Evolutionary conservation across 2,113 vertebrate species (phyloP).

Genomic region (Vidua chalybeata): DNA sequence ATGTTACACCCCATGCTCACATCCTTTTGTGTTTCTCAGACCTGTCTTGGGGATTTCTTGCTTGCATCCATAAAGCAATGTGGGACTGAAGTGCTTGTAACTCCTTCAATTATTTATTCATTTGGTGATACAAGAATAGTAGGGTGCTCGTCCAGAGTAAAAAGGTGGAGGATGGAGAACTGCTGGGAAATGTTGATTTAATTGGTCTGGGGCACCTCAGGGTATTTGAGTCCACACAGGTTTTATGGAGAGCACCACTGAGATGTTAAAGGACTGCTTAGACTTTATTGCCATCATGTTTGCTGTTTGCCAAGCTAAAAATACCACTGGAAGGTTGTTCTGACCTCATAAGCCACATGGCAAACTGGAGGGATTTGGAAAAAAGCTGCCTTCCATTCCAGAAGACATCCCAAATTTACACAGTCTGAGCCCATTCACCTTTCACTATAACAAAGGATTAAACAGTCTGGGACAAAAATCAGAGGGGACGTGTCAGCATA

Average conservation of each 20-base stretch:
- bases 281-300: not conserved
- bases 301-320: conserved; percentile 35
- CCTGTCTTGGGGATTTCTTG: not conserved
- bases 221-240: not conserved
- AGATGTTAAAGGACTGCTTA: not conserved
- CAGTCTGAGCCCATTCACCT: not conserved
- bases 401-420: not conserved
- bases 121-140: not conserved
- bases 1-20: not conserved
- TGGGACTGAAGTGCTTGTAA: not conserved
- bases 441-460: not conserved
- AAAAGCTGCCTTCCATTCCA: not conserved
- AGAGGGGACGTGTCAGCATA: not conserved
- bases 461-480: not conserved
- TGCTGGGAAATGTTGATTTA: not conserved
- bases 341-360: not conserved
- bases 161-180: not conserved
- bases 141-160: not conserved
- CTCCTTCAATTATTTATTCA: not conserved
- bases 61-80: not conserved
- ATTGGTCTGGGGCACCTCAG: not conserved
- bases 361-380: not conserved
- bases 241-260: not conserved
- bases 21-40: not conserved
- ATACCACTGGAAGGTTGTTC: conserved; percentile 32